Base-by-base conservation (phyloP, 2,797 vertebrate genomes). In the Argentina silus region DNA sequence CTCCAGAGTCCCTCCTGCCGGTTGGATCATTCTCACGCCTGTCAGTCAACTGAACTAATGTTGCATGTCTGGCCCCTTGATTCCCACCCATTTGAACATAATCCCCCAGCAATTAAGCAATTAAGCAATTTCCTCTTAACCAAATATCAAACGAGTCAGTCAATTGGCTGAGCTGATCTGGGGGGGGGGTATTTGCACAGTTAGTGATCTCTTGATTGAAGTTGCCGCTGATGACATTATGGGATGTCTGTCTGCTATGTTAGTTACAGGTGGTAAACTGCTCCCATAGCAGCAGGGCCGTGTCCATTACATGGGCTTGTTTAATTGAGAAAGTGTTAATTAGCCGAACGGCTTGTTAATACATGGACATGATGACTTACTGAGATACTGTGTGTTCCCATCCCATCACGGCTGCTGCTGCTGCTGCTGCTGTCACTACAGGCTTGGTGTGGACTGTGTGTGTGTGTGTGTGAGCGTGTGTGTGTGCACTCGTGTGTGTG, bases 201-300 rank as follows among this genome's bases (percentile, higher is more conserved):
- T 48, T 9, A 5, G 63, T 45, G 44, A 47, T 45, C 44, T 47
- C 53, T n/a, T 56, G 53, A 56, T 56, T 56, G 53, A 56, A 9
- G 12, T 43, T 12, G 23, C 21, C 21, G 8, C 55, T 74, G 77
- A 78, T 84, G 79, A 77, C 76, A 81, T 80, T 75, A 82, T 56
- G 72, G 82, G 76, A 80, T 56, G 27, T 36, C 27, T 36, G 27
- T 36, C 27, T 1, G 27, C 27, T 36, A 4, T 36, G 27, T 36
- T 36, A 84, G 78, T 79, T 89, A 88, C 89, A 90, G 90, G 90
- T 91, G 88, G 83, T 80, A 87, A 87, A 89, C 86, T 80, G 87
- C 65, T 90, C 87, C 83, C 83, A 55, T 67, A 85, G 86, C 82
- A 57, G 69, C 7, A 59, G 74, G 66, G 71, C 44, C 45, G 43